These are phyloP conservation scores for Gerris lacustris DNA, from an alignment of 2,888 invertebrate species.

Conservation along the genomic window DNA sequence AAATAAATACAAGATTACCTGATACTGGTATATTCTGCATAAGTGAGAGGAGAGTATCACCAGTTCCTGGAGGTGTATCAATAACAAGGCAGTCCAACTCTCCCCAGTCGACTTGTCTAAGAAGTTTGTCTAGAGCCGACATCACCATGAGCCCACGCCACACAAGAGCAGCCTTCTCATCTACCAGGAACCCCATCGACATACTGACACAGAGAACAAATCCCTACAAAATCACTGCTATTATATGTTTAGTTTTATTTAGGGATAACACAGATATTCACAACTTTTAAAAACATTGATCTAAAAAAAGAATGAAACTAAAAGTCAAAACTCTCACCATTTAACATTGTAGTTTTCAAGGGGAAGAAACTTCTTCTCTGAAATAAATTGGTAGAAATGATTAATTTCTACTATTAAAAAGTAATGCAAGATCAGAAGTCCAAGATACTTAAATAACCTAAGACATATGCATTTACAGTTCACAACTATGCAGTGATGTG, in stretches of 20 bases:
- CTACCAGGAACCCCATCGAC: conserved; percentile 87
- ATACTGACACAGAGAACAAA: conserved; percentile 47
- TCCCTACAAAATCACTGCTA: background rate
- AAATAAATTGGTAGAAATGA: conserved; percentile 21
- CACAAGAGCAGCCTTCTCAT: conserved; percentile 72
- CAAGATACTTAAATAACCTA: no score
- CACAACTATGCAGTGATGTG: no score
- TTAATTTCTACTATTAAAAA: no score
- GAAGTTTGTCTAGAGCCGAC: conserved; percentile 77
- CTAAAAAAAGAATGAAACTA: background rate
- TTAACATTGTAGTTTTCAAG: conserved; percentile 82
- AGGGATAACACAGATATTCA: background rate
- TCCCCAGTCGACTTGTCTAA: conserved; percentile 80
- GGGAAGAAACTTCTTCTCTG: conserved; percentile 71
- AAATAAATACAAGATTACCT: conserved; percentile 40
- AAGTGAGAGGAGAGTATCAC: conserved; percentile 84
- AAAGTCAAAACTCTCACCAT: conserved; percentile 49
- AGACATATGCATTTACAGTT: no score
- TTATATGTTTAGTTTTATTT: conserved; percentile 10
- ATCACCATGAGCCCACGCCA: conserved; percentile 96
- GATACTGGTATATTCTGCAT: conserved; percentile 76
- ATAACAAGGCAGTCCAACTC: conserved; percentile 76
- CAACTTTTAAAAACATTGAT: conserved; percentile 1
- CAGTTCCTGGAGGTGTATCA: conserved; percentile 94
- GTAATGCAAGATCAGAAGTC: no score